phyloP scores from a whole-genome alignment of 2,797 vertebrate species.

The Scarus forsteni region DNA sequence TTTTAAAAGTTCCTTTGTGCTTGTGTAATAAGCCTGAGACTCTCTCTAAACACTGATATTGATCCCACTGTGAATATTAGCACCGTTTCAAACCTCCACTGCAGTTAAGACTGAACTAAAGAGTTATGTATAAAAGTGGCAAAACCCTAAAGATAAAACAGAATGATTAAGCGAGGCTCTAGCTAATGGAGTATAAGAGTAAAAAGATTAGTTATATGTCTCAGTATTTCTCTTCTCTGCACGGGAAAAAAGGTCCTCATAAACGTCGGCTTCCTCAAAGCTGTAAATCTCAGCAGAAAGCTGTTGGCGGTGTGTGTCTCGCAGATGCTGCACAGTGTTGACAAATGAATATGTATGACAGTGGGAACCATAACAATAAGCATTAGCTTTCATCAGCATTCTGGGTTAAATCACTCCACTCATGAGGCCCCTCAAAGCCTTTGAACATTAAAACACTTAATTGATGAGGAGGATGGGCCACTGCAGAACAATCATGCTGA shows the following conservation, averaged over 20 bases:
- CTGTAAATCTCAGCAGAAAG: slow-evolving; percentile 50
- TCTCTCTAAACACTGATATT: background rate
- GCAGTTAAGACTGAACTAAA: slow-evolving; percentile 21
- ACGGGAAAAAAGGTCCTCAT: slow-evolving; percentile 7
- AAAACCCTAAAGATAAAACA: background rate
- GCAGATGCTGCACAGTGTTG: slow-evolving; percentile 27
- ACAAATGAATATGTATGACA: slow-evolving; percentile 67
- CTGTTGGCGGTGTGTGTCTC: slow-evolving; percentile 40
- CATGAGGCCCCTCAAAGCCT: slow-evolving; percentile 50
- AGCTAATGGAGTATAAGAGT: background rate
- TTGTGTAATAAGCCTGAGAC: slow-evolving; percentile 15
- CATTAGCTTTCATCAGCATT: slow-evolving; percentile 62
- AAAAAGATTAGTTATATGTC: background rate
- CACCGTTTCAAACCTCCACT: slow-evolving; percentile 7
- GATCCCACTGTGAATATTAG: background rate
- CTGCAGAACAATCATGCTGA: slow-evolving; percentile 30
- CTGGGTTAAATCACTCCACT: slow-evolving; percentile 56
- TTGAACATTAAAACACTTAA: slow-evolving; percentile 60
- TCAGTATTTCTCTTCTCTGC: slow-evolving; percentile 19
- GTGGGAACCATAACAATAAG: slow-evolving; percentile 59
- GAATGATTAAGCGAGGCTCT: background rate
- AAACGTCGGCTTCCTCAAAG: slow-evolving; percentile 51
- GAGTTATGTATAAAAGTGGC: background rate
- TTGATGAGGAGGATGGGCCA: slow-evolving; percentile 39
- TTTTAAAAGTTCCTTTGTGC: slow-evolving; percentile 18